phyloP scores from a whole-genome alignment of 2,797 vertebrate genomes.

The Sebastes elongatus region DNA sequence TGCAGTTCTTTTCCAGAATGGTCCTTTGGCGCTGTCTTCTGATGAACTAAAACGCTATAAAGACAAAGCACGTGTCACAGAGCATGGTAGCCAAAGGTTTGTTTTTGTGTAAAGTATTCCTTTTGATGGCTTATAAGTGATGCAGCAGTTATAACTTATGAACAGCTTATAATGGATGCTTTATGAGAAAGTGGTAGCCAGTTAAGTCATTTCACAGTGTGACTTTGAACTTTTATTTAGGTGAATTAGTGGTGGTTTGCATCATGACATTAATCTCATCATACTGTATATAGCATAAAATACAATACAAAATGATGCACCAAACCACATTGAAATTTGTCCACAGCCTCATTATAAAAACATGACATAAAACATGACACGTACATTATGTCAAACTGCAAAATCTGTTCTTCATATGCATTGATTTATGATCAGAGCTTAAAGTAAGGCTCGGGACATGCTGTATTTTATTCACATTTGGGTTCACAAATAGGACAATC shows the following conservation, averaged over 20 bases:
- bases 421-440: neutral
- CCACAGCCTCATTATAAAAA: neutral
- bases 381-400: neutral
- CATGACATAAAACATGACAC: neutral
- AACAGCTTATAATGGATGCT: too few species aligned
- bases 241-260: neutral
- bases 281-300: neutral
- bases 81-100: neutral
- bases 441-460: too few species aligned
- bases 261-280: neutral
- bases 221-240: neutral
- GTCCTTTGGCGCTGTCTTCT: neutral
- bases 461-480: neutral
- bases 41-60: neutral
- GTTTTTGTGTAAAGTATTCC: neutral
- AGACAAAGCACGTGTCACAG: neutral
- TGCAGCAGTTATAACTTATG: neutral
- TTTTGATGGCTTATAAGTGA: neutral
- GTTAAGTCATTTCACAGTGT: neutral
- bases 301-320: neutral
- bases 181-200: neutral
- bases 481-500: neutral
- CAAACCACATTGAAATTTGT: neutral
- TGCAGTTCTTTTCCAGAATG: neutral
- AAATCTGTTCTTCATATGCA: neutral